Percentiles rank a stretch among this genome's conserved stretches.
Evolutionary conservation across 1,140 invertebrate genomes (phyloP).

Genomic region (Drosophila quadrilineata): DNA sequence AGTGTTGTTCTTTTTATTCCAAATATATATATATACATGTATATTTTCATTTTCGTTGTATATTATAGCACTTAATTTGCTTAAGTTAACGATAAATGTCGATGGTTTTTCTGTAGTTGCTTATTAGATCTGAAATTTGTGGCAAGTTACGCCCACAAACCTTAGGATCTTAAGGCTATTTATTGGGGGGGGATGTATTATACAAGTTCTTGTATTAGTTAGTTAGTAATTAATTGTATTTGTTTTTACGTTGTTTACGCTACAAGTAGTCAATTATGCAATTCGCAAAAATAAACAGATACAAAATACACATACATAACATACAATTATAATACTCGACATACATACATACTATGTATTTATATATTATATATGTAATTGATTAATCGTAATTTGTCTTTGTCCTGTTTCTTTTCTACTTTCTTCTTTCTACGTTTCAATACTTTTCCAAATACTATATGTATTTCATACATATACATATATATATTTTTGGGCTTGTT

Average conservation of each 20-base stretch:
- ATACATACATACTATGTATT: constrained; percentile 11
- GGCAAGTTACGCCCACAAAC: not conserved
- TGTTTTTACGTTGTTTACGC: constrained; percentile 67
- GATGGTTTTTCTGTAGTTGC: constrained; percentile 5
- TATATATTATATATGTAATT: too few relatives aligned
- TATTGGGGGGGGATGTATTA: constrained; percentile 6
- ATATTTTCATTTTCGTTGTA: too few relatives aligned
- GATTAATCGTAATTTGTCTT: constrained; percentile 66
- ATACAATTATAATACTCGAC: constrained; percentile 23
- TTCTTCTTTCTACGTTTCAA: constrained; percentile 52
- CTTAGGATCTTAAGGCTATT: not conserved
- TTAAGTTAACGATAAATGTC: constrained; percentile 2
- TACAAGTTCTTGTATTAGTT: not conserved
- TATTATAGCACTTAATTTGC: too few relatives aligned
- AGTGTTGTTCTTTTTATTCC: too few relatives aligned
- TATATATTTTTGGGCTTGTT: constrained; percentile 64
- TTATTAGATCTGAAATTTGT: constrained; percentile 32
- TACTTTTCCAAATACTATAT: constrained; percentile 28
- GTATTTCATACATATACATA: constrained; percentile 54
- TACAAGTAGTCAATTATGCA: constrained; percentile 66
- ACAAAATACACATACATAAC: constrained; percentile 8
- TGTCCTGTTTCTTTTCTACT: constrained; percentile 69
- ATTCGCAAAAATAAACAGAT: constrained; percentile 13
- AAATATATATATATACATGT: too few relatives aligned
- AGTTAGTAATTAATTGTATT: constrained; percentile 8